Evolutionary conservation across 2,888 invertebrate species (phyloP).

Genomic region (Aphrophora alni): DNA sequence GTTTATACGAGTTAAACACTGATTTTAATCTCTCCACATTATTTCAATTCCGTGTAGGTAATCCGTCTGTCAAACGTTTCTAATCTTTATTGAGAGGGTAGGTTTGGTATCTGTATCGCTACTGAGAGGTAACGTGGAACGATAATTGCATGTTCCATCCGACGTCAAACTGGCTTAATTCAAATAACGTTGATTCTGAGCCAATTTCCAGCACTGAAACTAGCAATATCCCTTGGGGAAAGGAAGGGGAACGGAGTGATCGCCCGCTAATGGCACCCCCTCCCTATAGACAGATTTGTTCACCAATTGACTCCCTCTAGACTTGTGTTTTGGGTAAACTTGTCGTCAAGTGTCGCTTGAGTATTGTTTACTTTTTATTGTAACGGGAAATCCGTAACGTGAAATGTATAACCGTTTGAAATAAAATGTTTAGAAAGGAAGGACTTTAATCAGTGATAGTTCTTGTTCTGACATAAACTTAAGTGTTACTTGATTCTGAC

Average conservation of each 20-base stretch:
- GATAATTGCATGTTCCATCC: background rate
- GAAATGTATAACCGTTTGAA: no score
- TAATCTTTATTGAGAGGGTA: no score
- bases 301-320: background rate
- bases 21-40: background rate
- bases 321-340: background rate
- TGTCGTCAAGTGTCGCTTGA: background rate
- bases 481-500: no score
- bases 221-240: background rate
- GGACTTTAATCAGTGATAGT: no score
- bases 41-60: background rate
- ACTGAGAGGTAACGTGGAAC: background rate
- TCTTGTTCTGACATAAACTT: no score
- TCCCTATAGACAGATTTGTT: background rate
- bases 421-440: no score
- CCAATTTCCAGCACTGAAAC: background rate
- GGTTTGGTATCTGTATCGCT: background rate
- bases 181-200: conserved; percentile 4
- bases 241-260: background rate
- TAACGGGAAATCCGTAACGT: no score
- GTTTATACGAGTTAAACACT: background rate
- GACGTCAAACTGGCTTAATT: background rate
- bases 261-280: background rate
- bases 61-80: background rate
- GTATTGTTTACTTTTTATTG: background rate